Conservation (phyloP, 2,888 invertebrate genomes). For the Sisyra nigra region DNA sequence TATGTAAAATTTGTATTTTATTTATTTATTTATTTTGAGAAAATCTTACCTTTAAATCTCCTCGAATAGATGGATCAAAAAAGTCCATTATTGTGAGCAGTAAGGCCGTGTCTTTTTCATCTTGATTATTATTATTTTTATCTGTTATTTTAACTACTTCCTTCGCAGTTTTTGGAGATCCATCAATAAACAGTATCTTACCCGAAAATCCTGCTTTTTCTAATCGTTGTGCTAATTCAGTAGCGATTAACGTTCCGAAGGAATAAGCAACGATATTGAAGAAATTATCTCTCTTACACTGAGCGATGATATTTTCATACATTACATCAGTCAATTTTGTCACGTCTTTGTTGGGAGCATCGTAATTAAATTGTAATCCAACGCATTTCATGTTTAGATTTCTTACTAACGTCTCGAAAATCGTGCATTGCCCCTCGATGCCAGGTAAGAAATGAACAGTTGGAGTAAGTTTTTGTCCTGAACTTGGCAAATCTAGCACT, state of each 20-base stretch:
- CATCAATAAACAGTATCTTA: slow-evolving; percentile 60
- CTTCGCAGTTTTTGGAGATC: slow-evolving; percentile 50
- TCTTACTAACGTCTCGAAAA: slow-evolving; percentile 33
- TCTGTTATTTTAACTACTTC: slow-evolving; percentile 20
- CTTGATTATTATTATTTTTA: too few species aligned
- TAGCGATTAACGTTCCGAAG: slow-evolving; percentile 60
- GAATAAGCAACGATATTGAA: slow-evolving; percentile 82
- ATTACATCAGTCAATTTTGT: slow-evolving; percentile 28
- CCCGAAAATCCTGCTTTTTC: slow-evolving; percentile 49
- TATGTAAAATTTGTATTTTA: not conserved
- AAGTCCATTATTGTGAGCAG: too few species aligned
- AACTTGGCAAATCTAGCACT: slow-evolving; percentile 30
- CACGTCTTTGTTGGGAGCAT: slow-evolving; percentile 28
- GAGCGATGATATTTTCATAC: slow-evolving; percentile 30
- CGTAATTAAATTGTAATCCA: slow-evolving; percentile 35
- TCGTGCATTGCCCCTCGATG: slow-evolving; percentile 44
- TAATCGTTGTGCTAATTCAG: slow-evolving; percentile 58
- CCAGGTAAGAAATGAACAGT: slow-evolving; percentile 47
- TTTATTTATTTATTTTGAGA: not conserved
- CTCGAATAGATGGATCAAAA: too few species aligned
- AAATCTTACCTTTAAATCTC: too few species aligned
- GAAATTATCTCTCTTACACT: slow-evolving; percentile 25
- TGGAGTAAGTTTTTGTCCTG: slow-evolving; percentile 13
- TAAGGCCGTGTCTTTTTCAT: too few species aligned
- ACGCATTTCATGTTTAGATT: slow-evolving; percentile 34